Percentiles rank a stretch among this genome's conserved stretches.
phyloP scores from a whole-genome alignment of 2,888 invertebrate species.

The Tortricodes alternella region DNA sequence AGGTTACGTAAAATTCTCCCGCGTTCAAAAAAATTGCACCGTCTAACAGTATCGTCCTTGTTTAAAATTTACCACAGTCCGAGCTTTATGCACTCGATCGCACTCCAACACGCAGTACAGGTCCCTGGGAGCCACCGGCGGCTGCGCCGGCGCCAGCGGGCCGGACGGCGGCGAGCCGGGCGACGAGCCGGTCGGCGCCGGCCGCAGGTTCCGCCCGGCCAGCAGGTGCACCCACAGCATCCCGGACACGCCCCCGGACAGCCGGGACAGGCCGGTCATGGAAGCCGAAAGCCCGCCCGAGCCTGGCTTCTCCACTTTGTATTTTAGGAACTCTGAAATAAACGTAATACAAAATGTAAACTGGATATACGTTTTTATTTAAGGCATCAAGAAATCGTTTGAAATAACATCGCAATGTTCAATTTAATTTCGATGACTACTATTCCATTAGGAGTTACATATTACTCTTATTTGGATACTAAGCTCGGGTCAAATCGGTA shows the following conservation, averaged over 20 bases:
- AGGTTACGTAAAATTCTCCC: too few species aligned
- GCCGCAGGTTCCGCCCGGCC: conserved; percentile 92
- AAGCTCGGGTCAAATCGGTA: too few species aligned
- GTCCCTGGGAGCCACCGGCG: conserved; percentile 85
- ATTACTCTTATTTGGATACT: too few species aligned
- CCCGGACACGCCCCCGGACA: conserved; percentile 87
- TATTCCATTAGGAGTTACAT: too few species aligned
- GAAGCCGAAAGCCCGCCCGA: conserved; percentile 81
- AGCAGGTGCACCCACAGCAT: conserved; percentile 95
- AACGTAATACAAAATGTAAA: too few species aligned
- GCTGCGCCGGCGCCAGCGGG: conserved; percentile 76
- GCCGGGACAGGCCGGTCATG: conserved; percentile 78
- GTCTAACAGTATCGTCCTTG: too few species aligned
- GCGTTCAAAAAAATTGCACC: too few species aligned
- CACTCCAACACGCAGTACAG: conserved; percentile 99
- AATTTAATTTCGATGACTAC: too few species aligned
- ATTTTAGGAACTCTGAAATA: conserved; percentile 92
- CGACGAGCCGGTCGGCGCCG: conserved; percentile 86
- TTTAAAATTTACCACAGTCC: conserved; percentile 93
- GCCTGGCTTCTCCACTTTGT: conserved; percentile 91
- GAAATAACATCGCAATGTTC: too few species aligned
- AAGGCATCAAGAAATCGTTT: too few species aligned
- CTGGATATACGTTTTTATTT: too few species aligned
- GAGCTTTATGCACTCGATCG: conserved; percentile 97
- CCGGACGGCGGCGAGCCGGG: conserved; percentile 88